Evolutionary conservation across 2,888 invertebrate genomes (phyloP), one percentile per base, ranked within the genome.

Genomic region (Bugula neritina): DNA sequence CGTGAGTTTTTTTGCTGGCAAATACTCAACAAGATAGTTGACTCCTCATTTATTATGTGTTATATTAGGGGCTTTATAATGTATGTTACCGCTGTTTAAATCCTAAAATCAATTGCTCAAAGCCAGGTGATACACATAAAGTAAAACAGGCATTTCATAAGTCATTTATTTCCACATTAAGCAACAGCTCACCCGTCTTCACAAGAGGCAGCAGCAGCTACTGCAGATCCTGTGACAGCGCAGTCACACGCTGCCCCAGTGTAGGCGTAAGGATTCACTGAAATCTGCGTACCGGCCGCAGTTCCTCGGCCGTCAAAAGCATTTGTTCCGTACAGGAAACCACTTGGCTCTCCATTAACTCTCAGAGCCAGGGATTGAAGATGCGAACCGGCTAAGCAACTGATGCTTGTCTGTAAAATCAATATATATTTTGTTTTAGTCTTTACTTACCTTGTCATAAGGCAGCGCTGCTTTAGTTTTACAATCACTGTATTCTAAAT

Each of bases 261-360:
- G 31, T 63, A 63, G 27, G n/a, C 31, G 27, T 25, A 63, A 5
- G 3, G 27, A 34, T 31, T 31, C 3, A 63, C 10, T 5, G 3
- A 31, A 2, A 63, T 63, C 31, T 63, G 29, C 5, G 63, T 25
- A 31, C 63, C 27, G 3, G 63, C 43, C 17, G 43, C 17, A 10
- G 43, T 43, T 10, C 17, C 43, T n/a, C n/a, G n/a, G n/a, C n/a
- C n/a, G 17, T 43, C 29, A 31, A 63, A 29, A 13, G 31, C 31
- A 25, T 2, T n/a, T 10, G 63, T 63, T 25, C 63, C 63, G 31
- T 63, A 63, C 31, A 63, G 31, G 13, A 25, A 27, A 31, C 29
- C 63, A 63, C 63, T 63, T 5, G 63, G 25, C n/a, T 63, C 29
- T 13, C 63, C 63, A 31, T 63, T 63, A 10, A 63, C 63, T 63